A percentile compares a stretch with the other conserved stretches of the same genome.
phyloP scores from a whole-genome alignment of 1,140 invertebrate genomes.

The Drosophila triauraria region DNA sequence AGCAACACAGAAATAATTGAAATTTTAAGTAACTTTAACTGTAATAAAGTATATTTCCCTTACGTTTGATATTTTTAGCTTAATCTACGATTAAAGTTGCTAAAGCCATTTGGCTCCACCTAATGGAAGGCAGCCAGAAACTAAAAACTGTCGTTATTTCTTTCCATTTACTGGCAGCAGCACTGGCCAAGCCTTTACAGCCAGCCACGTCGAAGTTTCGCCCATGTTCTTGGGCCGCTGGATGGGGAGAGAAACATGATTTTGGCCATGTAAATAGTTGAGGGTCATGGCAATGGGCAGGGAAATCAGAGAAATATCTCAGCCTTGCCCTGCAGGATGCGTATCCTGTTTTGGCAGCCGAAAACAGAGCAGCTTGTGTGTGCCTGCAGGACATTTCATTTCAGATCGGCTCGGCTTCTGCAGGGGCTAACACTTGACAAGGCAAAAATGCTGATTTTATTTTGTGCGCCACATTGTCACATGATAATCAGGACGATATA shows the following conservation, averaged over 20 bases:
- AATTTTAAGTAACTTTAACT: background rate
- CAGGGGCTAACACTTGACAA: conserved; percentile 48
- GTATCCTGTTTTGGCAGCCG: conserved; percentile 28
- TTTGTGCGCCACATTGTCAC: conserved; percentile 76
- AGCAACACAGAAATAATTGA: background rate
- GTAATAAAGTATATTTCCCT: background rate
- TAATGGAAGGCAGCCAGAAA: conserved; percentile 33
- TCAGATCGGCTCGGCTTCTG: conserved; percentile 26
- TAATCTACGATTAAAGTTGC: conserved; percentile 9
- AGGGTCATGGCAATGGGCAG: conserved; percentile 27
- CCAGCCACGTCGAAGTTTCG: conserved; percentile 23
- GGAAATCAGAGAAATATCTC: conserved; percentile 21
- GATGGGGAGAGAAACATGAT: conserved; percentile 14
- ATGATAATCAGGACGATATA: conserved; percentile 71
- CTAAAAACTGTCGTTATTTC: conserved; percentile 35
- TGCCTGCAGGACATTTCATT: conserved; percentile 52
- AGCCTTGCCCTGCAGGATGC: conserved; percentile 27
- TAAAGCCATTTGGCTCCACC: background rate
- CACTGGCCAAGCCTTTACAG: conserved; percentile 30
- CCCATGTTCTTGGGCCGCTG: conserved; percentile 9
- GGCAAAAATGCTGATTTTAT: conserved; percentile 79
- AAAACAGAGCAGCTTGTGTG: conserved; percentile 24
- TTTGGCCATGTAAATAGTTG: conserved; percentile 42
- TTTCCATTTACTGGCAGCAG: conserved; percentile 21
- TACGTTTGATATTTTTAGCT: background rate